phyloP scores from a whole-genome alignment of 53 echinoderm and acorn worm species.

The Holothuria scabra region DNA sequence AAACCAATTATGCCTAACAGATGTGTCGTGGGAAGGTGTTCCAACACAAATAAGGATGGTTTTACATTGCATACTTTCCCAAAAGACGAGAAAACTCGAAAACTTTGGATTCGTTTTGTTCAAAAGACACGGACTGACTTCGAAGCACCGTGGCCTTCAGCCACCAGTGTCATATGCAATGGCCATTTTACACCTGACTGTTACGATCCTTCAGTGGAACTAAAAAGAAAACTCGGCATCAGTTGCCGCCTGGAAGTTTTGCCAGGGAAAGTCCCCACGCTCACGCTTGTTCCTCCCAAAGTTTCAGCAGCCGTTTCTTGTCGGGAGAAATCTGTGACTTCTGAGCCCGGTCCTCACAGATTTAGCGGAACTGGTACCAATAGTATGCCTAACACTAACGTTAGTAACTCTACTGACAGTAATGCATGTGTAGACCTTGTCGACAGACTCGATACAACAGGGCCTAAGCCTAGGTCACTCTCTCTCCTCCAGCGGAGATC shows the following conservation, averaged over 20 bases:
- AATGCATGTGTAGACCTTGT: too few relatives aligned
- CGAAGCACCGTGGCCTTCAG: neutral
- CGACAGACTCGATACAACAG: too few relatives aligned
- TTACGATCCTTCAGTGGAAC: constrained; percentile 1
- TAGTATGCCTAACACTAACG: too few relatives aligned
- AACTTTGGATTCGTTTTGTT: constrained; percentile 12
- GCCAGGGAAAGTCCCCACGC: constrained; percentile 20
- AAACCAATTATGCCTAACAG: too few relatives aligned
- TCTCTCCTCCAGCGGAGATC: neutral
- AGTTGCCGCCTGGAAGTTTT: neutral
- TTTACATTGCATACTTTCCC: constrained; percentile 11
- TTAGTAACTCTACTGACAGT: too few relatives aligned
- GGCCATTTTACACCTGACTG: constrained; percentile 1
- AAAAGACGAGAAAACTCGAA: neutral
- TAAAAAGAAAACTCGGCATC: neutral
- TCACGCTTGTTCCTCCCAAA: neutral
- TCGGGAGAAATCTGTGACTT: too few relatives aligned
- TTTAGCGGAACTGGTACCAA: too few relatives aligned
- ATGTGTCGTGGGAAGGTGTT: constrained; percentile 14
- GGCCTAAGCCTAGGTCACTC: too few relatives aligned
- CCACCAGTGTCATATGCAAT: neutral
- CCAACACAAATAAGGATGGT: constrained; percentile 21
- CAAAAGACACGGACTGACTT: neutral
- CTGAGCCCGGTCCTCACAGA: too few relatives aligned
- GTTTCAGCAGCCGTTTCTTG: neutral